A percentile compares a stretch with the other conserved stretches of the same genome.
phyloP scores from a whole-genome alignment of 92 coral and sea anemone species.

The Porites evermanni region DNA sequence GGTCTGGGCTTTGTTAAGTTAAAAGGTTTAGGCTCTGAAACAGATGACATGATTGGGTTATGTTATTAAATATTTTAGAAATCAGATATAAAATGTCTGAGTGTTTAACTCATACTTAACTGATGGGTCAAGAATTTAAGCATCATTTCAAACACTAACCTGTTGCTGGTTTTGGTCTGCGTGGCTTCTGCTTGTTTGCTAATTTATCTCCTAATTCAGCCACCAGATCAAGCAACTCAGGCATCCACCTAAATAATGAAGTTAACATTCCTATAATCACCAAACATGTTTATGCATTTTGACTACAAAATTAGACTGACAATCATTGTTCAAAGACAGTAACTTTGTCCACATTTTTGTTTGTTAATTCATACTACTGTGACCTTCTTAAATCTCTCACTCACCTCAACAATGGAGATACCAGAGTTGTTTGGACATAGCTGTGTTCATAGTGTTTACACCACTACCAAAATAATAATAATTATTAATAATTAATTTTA shows the following conservation, averaged over 20 bases:
- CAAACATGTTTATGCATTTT: background rate
- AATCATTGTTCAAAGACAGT: background rate
- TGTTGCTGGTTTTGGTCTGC: conserved; percentile 81
- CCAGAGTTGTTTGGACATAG: conserved; percentile 85
- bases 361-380: no score
- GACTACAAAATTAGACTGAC: background rate
- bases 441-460: conserved; percentile 95
- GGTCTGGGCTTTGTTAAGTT: conserved; percentile 93
- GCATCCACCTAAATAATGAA: conserved; percentile 83
- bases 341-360: no score
- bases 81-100: no score
- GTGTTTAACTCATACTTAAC: background rate
- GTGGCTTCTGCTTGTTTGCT: conserved; percentile 81
- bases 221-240: conserved; percentile 90
- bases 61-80: no score
- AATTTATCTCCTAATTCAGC: conserved; percentile 83
- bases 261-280: background rate
- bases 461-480: conserved; percentile 72
- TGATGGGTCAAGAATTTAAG: background rate
- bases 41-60: background rate
- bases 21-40: conserved; percentile 90
- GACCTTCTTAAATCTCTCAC: background rate
- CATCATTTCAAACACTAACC: conserved; percentile 40
- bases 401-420: conserved; percentile 88
- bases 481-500: no score